Evolutionary conservation across 1,140 invertebrate species (phyloP).

Genomic region (Drosophila grimshawi): DNA sequence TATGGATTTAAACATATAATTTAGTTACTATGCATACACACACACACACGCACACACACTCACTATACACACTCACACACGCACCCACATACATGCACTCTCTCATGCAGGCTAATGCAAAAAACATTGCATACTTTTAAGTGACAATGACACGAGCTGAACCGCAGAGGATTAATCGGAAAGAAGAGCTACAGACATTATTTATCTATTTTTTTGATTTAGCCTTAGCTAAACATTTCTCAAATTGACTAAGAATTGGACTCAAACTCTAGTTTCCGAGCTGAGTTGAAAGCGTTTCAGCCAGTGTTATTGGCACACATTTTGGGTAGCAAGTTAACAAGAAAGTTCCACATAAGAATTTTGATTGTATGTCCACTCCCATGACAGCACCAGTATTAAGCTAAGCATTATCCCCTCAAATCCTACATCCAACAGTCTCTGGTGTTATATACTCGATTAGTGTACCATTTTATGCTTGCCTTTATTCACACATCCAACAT

Average conservation of each 20-base stretch:
- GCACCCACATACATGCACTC: slow-evolving; percentile 28
- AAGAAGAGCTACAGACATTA: too few species aligned
- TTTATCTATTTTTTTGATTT: too few species aligned
- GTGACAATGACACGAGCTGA: slow-evolving; percentile 26
- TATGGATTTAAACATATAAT: slow-evolving; percentile 30
- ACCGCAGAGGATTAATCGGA: neutral
- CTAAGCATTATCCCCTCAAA: slow-evolving; percentile 39
- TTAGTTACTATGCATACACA: slow-evolving; percentile 57
- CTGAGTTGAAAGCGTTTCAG: neutral
- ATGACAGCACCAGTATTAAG: slow-evolving; percentile 58
- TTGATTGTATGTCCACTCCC: slow-evolving; percentile 31
- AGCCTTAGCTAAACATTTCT: too few species aligned
- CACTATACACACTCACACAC: neutral
- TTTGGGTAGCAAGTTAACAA: slow-evolving; percentile 15
- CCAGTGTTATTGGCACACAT: slow-evolving; percentile 11
- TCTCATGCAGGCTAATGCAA: slow-evolving; percentile 32
- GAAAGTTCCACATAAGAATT: slow-evolving; percentile 33
- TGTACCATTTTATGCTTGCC: slow-evolving; percentile 26
- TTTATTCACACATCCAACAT: slow-evolving; percentile 17
- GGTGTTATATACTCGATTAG: slow-evolving; percentile 23
- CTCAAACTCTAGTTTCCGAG: too few species aligned
- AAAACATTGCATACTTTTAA: slow-evolving; percentile 60
- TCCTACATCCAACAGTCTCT: slow-evolving; percentile 21
- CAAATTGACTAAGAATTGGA: too few species aligned
- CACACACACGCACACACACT: slow-evolving; percentile 20